Conservation (phyloP, 2,113 vertebrate genomes). For the Pogonocichla stellata region DNA sequence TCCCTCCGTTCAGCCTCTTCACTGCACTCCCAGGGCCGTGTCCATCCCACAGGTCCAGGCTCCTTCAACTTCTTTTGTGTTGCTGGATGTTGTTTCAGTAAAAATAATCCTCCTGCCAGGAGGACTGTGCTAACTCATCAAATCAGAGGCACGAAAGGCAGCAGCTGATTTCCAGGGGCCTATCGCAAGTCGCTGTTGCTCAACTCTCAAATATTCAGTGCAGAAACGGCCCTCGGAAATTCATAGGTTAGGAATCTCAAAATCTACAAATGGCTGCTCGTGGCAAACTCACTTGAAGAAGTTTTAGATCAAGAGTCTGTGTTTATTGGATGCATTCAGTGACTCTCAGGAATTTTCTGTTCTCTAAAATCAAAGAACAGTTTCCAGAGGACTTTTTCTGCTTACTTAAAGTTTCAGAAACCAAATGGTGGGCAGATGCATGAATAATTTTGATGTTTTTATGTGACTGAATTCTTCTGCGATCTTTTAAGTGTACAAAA, state of each 20-base stretch:
- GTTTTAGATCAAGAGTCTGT: background rate
- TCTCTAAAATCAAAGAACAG: background rate
- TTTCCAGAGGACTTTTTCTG: background rate
- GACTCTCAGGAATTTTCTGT: background rate
- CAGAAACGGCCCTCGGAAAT: background rate
- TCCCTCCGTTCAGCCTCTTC: accelerated
- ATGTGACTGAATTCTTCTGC: background rate
- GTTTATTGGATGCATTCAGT: background rate
- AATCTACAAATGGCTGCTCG: background rate
- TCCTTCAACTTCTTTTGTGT: conserved; percentile 29
- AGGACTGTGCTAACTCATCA: conserved; percentile 20
- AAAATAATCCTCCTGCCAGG: conserved; percentile 34
- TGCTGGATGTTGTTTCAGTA: conserved; percentile 24
- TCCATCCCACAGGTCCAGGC: background rate
- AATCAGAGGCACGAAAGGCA: conserved; percentile 32
- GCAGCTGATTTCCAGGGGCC: conserved; percentile 41
- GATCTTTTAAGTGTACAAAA: background rate
- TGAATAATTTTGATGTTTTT: background rate
- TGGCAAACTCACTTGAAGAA: background rate
- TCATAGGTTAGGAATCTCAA: conserved; percentile 39
- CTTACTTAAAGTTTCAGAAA: background rate
- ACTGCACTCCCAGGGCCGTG: accelerated
- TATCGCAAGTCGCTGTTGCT: conserved; percentile 10
- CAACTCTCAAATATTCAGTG: background rate
- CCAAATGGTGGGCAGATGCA: background rate